Evolutionary conservation across 2,113 vertebrate species (phyloP), one percentile per base, ranked within the genome.

Genomic region (Ceratotherium simum): DNA sequence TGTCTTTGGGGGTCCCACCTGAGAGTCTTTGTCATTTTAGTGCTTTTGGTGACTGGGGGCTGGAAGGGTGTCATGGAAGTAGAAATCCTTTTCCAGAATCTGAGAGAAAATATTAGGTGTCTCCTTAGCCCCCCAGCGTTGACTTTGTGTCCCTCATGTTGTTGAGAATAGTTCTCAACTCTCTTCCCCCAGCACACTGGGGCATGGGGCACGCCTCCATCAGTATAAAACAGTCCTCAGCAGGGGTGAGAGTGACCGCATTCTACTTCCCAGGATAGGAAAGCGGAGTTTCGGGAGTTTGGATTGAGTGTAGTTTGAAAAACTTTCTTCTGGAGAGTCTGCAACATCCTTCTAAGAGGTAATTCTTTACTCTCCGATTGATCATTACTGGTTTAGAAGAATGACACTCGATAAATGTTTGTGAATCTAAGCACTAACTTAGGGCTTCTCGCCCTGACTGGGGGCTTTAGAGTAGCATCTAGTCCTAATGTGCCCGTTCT

Each of bases 381-480:
- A 78, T 85, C 31, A 36, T 20, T 86, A 58, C 36, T 90, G 93
- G 6, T 90, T 94, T 90, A 85, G 82, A 96, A 91, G 25, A 39
- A 62, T n/a, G 81, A 27, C 4, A 42, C 16, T 29, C 58, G 29
- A 75, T 65, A 80, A 56, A 79, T 85, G 29, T 60, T n/a, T 54
- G 18, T 88, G 79, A 46, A 76, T 60, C 88, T 88, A 90, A 48
- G n/a, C 31, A 54, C 72, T 82, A 82, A 90, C 18, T 90, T 48
- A 76, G 39, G 6, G 69, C 29, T 76, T 95, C 54, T 92, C 65
- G 23, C 39, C 51, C 33, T 64, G 91, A 42, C 60, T 46, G 8
- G 60, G 36, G 7, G 3, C n/a, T 81, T 88, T 39, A 56, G 46
- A 87, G 65, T 27, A 83, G 51, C 10, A 46, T 80, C 54, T 65